Conservation (phyloP, 2,113 vertebrate genomes). For the Cyanistes caeruleus region DNA sequence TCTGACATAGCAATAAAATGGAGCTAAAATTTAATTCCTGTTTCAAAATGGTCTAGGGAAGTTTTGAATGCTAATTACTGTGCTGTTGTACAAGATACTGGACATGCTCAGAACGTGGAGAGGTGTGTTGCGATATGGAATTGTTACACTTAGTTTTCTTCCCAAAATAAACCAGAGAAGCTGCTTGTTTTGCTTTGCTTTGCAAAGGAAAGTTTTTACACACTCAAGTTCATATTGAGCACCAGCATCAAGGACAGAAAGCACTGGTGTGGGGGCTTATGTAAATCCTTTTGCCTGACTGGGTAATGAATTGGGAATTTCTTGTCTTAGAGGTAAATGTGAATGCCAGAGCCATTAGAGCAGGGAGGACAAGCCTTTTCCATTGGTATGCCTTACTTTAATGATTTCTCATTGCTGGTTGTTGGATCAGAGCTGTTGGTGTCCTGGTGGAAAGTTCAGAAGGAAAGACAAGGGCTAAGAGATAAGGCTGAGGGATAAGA, state of each 20-base stretch:
- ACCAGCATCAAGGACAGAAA: neutral
- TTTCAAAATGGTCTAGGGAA: neutral
- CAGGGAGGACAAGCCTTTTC: neutral
- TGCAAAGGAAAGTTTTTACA: neutral
- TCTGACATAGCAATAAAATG: neutral
- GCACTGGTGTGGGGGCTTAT: fast-evolving
- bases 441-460: neutral
- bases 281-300: neutral
- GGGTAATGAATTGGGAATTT: neutral
- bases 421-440: neutral
- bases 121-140: fast-evolving
- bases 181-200: neutral
- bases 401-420: neutral
- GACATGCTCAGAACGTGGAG: neutral
- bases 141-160: neutral
- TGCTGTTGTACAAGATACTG: neutral
- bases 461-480: neutral
- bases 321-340: neutral
- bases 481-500: neutral
- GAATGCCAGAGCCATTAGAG: neutral
- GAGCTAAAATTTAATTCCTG: neutral
- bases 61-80: neutral
- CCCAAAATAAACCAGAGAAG: neutral
- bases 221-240: neutral
- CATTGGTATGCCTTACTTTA: neutral